Percentiles rank a stretch among this genome's conserved stretches.
These are phyloP conservation scores for Gallinago undulata DNA, from an alignment of 2,113 vertebrate genomes.

Conservation along the genomic window DNA sequence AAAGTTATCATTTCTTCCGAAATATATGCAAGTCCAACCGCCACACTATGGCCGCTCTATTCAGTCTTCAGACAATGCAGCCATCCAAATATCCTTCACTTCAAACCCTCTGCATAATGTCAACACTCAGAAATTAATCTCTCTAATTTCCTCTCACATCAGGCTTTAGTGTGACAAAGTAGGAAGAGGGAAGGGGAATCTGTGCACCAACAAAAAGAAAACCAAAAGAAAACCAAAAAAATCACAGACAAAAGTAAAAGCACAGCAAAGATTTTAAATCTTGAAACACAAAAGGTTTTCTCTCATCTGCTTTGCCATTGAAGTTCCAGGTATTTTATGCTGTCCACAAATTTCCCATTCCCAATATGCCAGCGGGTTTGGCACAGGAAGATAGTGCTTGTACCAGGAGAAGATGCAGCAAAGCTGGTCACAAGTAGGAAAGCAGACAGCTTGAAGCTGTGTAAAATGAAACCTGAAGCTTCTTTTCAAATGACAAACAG, in stretches of 20 bases:
- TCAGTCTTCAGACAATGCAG: not conserved
- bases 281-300: not conserved
- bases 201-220: not conserved
- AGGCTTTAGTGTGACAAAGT: not conserved
- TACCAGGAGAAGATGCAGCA: not conserved
- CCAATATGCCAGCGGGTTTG: not conserved
- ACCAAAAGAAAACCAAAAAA: not conserved
- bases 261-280: not conserved
- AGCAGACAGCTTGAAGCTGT: not conserved
- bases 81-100: not conserved
- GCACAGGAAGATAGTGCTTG: not conserved
- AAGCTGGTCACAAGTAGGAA: not conserved
- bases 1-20: not conserved
- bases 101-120: not conserved
- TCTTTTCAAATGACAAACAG: not conserved
- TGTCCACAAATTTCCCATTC: not conserved
- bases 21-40: not conserved
- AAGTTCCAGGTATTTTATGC: not conserved
- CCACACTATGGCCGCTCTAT: not conserved
- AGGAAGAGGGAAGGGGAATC: not conserved
- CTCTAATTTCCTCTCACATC: not conserved
- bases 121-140: not conserved
- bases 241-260: not conserved
- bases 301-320: not conserved
- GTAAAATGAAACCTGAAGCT: not conserved